phyloP scores from a whole-genome alignment of 2,113 vertebrate species.

The Trogon surrucura region DNA sequence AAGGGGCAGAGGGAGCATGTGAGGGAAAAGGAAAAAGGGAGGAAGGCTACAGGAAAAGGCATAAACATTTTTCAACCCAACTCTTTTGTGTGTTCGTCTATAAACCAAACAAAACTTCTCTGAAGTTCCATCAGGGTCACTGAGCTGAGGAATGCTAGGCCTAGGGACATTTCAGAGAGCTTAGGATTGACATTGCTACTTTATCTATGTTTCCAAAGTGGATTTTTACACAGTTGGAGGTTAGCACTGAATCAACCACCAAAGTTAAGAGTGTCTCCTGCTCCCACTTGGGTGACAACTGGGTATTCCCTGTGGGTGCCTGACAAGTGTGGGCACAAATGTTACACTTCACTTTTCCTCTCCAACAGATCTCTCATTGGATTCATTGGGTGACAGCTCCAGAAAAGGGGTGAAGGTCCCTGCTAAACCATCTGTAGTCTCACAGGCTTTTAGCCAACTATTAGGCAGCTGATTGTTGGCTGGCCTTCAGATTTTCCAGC shows the following conservation, averaged over 20 bases:
- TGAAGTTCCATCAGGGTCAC: not conserved
- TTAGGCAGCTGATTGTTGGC: not conserved
- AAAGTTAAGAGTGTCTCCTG: not conserved
- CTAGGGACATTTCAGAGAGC: not conserved
- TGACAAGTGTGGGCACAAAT: not conserved
- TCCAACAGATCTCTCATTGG: not conserved
- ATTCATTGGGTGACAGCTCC: not conserved
- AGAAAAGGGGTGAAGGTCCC: not conserved
- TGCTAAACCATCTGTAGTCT: not conserved
- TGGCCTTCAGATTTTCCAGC: conserved; percentile 25
- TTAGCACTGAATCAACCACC: not conserved
- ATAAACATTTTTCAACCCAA: not conserved
- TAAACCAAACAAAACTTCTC: not conserved
- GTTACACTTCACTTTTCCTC: not conserved
- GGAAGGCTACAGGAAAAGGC: not conserved
- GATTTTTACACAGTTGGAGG: not conserved
- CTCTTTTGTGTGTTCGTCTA: not conserved
- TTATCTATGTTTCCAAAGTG: not conserved
- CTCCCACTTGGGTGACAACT: not conserved
- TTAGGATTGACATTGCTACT: not conserved
- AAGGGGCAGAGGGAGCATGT: not conserved
- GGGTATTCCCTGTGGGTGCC: not conserved
- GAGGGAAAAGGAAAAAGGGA: not conserved
- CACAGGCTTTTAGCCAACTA: not conserved
- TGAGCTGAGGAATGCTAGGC: not conserved